Conservation (phyloP, 2,797 vertebrate species). For the Hemitrygon akajei region DNA sequence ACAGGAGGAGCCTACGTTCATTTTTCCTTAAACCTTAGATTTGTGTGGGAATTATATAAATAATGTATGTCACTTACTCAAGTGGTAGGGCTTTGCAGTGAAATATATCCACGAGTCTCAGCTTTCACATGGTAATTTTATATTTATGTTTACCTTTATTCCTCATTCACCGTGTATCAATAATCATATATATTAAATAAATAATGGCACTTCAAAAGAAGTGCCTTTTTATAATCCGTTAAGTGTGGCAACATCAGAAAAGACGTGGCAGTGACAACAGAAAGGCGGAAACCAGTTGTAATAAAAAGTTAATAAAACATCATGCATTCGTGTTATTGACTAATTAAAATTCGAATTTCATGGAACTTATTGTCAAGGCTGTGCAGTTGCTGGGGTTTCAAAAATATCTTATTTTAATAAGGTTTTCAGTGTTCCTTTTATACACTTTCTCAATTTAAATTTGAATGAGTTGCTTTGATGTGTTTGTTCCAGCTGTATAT, state of each 20-base stretch:
- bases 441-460: conserved; percentile 51
- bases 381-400: not conserved
- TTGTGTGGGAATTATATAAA: conserved; percentile 28
- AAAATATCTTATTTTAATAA: conserved; percentile 42
- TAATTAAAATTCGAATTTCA: not conserved
- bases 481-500: conserved; percentile 44
- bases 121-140: conserved; percentile 30
- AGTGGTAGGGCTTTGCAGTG: not conserved
- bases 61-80: conserved; percentile 5
- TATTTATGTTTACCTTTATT: conserved; percentile 11
- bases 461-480: conserved; percentile 51
- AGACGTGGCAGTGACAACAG: not conserved
- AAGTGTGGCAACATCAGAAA: not conserved
- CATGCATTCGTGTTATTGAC: not conserved
- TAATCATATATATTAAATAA: not conserved
- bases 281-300: conserved; percentile 4
- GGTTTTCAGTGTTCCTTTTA: conserved; percentile 46
- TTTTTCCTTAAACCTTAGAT: not conserved
- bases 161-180: not conserved
- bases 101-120: not conserved
- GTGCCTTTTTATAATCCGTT: not conserved
- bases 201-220: not conserved
- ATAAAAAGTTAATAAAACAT: not conserved
- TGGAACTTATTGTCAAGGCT: conserved; percentile 11
- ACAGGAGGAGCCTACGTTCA: conserved; percentile 12